phyloP scores from a whole-genome alignment of 2,888 invertebrate species.

The Steinernema carpocapsae region DNA sequence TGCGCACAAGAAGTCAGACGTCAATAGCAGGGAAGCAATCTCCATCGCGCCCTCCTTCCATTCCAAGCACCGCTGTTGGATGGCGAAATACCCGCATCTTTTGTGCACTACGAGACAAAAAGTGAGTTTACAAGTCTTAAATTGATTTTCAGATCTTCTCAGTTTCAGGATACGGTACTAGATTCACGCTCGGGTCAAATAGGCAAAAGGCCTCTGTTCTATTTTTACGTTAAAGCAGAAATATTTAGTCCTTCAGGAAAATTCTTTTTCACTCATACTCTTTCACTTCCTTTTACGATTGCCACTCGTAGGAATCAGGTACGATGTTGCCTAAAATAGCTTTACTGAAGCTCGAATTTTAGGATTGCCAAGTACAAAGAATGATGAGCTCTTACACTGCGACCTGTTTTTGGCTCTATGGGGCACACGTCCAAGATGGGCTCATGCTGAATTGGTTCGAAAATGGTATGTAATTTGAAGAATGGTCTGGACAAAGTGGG shows the following conservation, averaged over 20 bases:
- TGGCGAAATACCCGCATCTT: slow-evolving; percentile 52
- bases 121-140: slow-evolving; percentile 39
- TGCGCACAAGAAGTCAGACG: slow-evolving; percentile 53
- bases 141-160: too few relatives aligned
- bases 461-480: slow-evolving; percentile 40
- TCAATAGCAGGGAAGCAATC: slow-evolving; percentile 53
- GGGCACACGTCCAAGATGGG: slow-evolving; percentile 50
- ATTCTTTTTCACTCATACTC: slow-evolving; percentile 49
- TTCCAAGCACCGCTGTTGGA: slow-evolving; percentile 49
- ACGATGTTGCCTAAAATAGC: too few relatives aligned
- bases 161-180: slow-evolving; percentile 20
- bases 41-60: slow-evolving; percentile 48
- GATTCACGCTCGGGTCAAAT: slow-evolving; percentile 46
- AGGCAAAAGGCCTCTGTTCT: slow-evolving; percentile 53
- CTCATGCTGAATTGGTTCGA: slow-evolving; percentile 54
- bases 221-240: slow-evolving; percentile 53
- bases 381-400: slow-evolving; percentile 58
- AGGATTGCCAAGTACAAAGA: slow-evolving; percentile 56
- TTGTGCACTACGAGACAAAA: slow-evolving; percentile 54
- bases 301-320: slow-evolving; percentile 57
- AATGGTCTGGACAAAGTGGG: neutral
- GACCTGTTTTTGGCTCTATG: slow-evolving; percentile 58
- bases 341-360: neutral
- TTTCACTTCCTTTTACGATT: slow-evolving; percentile 53
- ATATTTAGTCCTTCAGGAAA: slow-evolving; percentile 52